Conservation (phyloP, 1,140 invertebrate genomes). For the Drosophila novamexicana region DNA sequence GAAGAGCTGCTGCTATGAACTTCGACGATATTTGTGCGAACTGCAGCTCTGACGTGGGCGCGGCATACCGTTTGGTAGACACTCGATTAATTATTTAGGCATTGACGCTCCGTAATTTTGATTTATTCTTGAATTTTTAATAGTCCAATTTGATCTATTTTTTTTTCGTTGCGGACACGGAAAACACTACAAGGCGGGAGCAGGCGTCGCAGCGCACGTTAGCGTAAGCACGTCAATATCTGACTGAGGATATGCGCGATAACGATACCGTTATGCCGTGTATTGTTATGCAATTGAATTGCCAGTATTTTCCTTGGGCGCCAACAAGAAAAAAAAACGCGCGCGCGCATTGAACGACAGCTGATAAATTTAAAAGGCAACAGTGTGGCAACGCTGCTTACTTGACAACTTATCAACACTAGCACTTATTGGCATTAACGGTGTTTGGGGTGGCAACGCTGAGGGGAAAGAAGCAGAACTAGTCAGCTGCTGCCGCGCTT, state of each 20-base stretch:
- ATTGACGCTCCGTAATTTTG: conserved; percentile 23
- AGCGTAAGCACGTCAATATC: conserved; percentile 68
- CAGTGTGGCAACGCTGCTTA: background rate
- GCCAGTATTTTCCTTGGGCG: conserved; percentile 63
- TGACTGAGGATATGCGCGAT: conserved; percentile 69
- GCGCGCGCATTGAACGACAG: conserved; percentile 58
- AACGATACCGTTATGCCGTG: conserved; percentile 73
- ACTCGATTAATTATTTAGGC: conserved; percentile 33
- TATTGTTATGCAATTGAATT: conserved; percentile 78
- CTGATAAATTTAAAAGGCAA: conserved; percentile 32
- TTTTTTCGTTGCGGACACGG: conserved; percentile 17
- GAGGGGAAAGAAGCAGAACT: conserved; percentile 17
- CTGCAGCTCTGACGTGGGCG: conserved; percentile 20
- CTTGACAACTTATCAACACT: conserved; percentile 19
- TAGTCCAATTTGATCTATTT: conserved; percentile 10
- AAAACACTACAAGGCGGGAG: conserved; percentile 32
- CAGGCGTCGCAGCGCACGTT: conserved; percentile 52
- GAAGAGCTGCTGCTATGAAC: conserved; percentile 42
- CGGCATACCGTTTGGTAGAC: conserved; percentile 25
- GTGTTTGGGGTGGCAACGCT: conserved; percentile 18
- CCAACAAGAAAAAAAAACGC: conserved; percentile 51
- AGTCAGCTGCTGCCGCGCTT: conserved; percentile 66
- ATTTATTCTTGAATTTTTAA: conserved; percentile 31
- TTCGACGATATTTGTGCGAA: conserved; percentile 17
- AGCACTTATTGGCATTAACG: background rate